Evolutionary conservation across 2,797 vertebrate genomes (phyloP), one percentile per base, ranked within the genome.

Genomic region (Sebastes variabilis): DNA sequence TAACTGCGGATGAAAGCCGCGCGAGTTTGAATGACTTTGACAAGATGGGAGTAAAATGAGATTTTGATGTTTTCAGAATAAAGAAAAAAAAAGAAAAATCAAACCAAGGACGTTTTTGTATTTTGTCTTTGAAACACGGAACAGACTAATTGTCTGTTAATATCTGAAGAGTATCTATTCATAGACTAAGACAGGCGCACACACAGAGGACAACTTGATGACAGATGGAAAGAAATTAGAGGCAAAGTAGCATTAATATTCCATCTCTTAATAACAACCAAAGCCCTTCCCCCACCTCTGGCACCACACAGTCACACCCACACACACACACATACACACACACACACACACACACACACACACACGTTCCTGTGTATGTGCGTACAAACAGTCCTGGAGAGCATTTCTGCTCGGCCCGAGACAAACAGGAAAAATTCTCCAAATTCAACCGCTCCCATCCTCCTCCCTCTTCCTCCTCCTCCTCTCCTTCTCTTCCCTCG

Each of bases 201-300:
- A 70, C 68, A 42, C 81, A 83, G 83, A 89, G 87, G 81, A 90
- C 85, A 86, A 92, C 79, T 87, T 87, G 88, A 92, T 86, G 91
- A 93, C 94, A 94, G 93, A 93, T 94, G 92, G 92, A 94, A 92
- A 93, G 88, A 95, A 94, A 95, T 94, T 88, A 94, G 89, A 90
- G 84, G 87, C 90, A 92, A 94, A 93, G 89, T 91, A 93, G 92
- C 92, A 94, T 93, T 93, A 94, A 92, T 92, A 93, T 93, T 93
- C 93, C 90, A 86, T 91, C 83, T 91, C 89, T 91, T 90, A 89
- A 90, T 89, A 89, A 85, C 87, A 87, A 89, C 77, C 83, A 62
- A 60, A 64, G 82, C 90, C 86, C 84, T 76, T 85, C 90, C 89
- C 89, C 89, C 88, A 79, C 89, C 85, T 82, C 82, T 84, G 79